A percentile compares a stretch with the other conserved stretches of the same genome.
phyloP scores from a whole-genome alignment of 37 sponge, comb jelly and placozoan genomes.

The Beroe forskalii region DNA sequence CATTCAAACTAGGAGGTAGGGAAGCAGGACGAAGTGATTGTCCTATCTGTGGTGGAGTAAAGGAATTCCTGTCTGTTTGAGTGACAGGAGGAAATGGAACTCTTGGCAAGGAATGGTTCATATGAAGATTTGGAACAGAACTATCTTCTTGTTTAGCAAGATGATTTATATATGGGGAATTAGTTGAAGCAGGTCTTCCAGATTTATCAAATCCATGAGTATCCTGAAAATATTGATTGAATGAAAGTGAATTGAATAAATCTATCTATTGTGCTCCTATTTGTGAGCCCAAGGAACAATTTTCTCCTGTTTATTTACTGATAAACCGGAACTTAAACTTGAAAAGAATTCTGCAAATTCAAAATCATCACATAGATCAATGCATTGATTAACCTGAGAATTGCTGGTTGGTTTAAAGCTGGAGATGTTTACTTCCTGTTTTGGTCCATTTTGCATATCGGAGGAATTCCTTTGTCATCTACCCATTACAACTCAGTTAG shows the following conservation, averaged over 20 bases:
- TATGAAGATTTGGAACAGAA: too few species aligned
- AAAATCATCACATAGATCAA: neutral
- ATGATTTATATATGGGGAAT: neutral
- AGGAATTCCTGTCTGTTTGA: neutral
- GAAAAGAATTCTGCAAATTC: too few species aligned
- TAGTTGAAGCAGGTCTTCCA: neutral
- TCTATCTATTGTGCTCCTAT: too few species aligned
- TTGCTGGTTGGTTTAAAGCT: neutral
- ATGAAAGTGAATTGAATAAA: too few species aligned
- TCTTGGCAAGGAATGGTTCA: neutral
- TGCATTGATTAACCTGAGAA: neutral
- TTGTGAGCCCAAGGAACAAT: too few species aligned
- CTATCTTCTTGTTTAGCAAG: too few species aligned
- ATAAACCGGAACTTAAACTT: too few species aligned
- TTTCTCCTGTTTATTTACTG: too few species aligned
- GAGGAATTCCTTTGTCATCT: neutral
- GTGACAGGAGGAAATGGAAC: neutral
- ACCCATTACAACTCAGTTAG: neutral
- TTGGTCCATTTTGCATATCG: neutral
- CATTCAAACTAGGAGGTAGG: slow-evolving; percentile 8
- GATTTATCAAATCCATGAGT: neutral
- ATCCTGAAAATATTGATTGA: neutral
- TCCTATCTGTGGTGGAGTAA: slow-evolving; percentile 15
- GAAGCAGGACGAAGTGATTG: slow-evolving; percentile 8
- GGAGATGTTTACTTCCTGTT: neutral